Evolutionary conservation across 2,113 vertebrate species (phyloP), one percentile per base, ranked within the genome.

Genomic region (Lethenteron reissneri): DNA sequence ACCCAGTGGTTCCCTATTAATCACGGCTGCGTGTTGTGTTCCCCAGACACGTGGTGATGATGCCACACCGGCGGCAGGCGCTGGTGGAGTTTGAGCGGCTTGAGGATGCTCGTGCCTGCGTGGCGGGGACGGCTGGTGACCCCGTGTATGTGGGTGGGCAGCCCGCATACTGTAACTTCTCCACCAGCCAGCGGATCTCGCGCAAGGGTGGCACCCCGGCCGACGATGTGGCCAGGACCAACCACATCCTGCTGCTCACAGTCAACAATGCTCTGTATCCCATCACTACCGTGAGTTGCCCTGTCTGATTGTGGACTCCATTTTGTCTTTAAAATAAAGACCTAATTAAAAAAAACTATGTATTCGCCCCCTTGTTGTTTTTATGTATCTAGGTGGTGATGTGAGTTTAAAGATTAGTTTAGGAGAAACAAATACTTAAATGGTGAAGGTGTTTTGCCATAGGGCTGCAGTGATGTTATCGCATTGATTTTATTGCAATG

Each of bases 191-290:
- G 79, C 85, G 90, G 71, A 95, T 95, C 79, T 90, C 86, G 58
- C 82, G 90, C 8, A 89, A 90, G 15, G 88, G 87, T 75, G 89
- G 88, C 73, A 82, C 85, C 1, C 41, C 41, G 41, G 41, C 41
- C 41, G 41, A 41, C 41, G 87, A 92, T 68, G 86, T 95, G 76
- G 89, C 91, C 1, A 83, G 83, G 69, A 86, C 87, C 60, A 95
- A 94, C 81, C 92, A 95, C 79, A 90, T 95, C 58, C 84, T 95
- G 71, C 81, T 95, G 17, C 77, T 95, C 56, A 92, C 90, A 9
- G 83, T 95, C 76, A 90, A 95, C 79, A 95, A 95, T 76, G 90
- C 91, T 57, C 84, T 94, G 70, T 95, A 95, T 78, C 91, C 91
- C 73, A 90, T 95, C 74, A 95, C 90, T 58, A 89, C 91, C 76